phyloP scores from a whole-genome alignment of 2,888 invertebrate genomes.

The Balanococcus diminutus region DNA sequence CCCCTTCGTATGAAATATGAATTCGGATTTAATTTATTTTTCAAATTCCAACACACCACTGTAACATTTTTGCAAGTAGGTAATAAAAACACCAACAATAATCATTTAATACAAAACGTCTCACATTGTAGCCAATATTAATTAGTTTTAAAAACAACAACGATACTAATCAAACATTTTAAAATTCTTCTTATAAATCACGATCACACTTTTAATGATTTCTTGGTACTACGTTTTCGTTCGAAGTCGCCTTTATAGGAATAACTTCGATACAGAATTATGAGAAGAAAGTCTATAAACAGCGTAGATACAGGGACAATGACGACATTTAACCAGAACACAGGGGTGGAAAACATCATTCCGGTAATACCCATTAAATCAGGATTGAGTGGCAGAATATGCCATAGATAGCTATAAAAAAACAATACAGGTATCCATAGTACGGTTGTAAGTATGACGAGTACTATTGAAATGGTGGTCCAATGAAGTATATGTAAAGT shows the following conservation, averaged over 20 bases:
- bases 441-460: background rate
- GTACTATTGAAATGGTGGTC: background rate
- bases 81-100: background rate
- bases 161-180: background rate
- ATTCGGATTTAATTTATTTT: no score
- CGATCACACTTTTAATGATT: background rate
- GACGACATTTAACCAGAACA: slow-evolving; percentile 93
- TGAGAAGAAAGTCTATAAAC: slow-evolving; percentile 84
- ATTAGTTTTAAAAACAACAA: background rate
- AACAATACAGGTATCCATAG: slow-evolving; percentile 92
- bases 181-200: background rate
- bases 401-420: slow-evolving; percentile 78
- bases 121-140: background rate
- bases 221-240: no score
- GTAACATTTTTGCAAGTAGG: no score
- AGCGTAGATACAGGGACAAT: slow-evolving; percentile 88
- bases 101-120: background rate
- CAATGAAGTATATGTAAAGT: background rate
- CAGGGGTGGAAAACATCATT: slow-evolving; percentile 84
- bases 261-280: slow-evolving; percentile 63
- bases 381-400: slow-evolving; percentile 79
- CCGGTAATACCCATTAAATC: slow-evolving; percentile 92
- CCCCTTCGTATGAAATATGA: no score
- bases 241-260: background rate
- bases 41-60: no score